Evolutionary conservation across 1,140 invertebrate species (phyloP).

Genomic region (Glomeris maerens): DNA sequence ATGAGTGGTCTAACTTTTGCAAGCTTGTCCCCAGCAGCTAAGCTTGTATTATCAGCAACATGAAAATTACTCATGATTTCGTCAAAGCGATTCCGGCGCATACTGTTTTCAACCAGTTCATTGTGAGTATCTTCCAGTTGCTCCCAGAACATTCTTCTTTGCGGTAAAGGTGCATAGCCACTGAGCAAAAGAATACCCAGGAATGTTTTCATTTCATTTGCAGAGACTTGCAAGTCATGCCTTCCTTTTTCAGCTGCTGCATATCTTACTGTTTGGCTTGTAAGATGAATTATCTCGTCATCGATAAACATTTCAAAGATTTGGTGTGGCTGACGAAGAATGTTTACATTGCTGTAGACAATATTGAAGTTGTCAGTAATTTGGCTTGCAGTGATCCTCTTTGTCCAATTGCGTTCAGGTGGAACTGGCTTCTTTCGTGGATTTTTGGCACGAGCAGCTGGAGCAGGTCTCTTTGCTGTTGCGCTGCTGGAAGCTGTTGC

Average conservation of each 20-base stretch:
- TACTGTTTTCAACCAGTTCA: conserved; percentile 15
- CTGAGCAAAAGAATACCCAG: conserved; percentile 1
- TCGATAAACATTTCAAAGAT: conserved; percentile 3
- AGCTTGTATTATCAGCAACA: conserved; percentile 21
- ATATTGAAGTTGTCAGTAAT: neutral
- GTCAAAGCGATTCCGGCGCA: conserved; percentile 18
- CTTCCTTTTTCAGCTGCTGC: conserved; percentile 3
- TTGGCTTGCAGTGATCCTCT: neutral
- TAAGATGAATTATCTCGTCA: neutral
- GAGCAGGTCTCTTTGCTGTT: neutral
- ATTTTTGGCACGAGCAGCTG: neutral
- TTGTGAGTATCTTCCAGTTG: conserved; percentile 15
- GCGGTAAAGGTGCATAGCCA: neutral
- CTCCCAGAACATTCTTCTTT: conserved; percentile 7
- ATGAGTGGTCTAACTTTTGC: conserved; percentile 22
- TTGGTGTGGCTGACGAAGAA: no score
- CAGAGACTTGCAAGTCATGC: neutral
- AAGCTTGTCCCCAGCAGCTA: conserved; percentile 25
- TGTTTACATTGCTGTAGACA: neutral
- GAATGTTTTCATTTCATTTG: conserved; percentile 1
- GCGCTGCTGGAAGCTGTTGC: no score
- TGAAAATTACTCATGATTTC: conserved; percentile 20
- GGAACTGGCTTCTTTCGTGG: neutral
- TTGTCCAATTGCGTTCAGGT: neutral
- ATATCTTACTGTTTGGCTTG: conserved; percentile 1